Percentiles rank a stretch among this genome's conserved stretches.
Evolutionary conservation across 2,113 vertebrate species (phyloP).

Genomic region (Prietella phreatophila): DNA sequence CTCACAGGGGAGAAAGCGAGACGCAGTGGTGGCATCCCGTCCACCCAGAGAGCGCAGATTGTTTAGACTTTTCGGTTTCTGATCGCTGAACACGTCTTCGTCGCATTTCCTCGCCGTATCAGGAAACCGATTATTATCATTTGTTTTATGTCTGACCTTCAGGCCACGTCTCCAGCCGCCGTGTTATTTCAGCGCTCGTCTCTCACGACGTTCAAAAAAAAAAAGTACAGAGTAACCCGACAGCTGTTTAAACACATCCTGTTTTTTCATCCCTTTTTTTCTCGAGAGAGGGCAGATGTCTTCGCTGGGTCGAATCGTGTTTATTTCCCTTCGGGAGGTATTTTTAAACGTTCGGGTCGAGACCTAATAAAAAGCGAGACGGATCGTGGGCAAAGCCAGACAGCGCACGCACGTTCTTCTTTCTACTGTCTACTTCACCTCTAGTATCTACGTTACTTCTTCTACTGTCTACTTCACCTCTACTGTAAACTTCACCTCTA

Average conservation of each 20-base stretch:
- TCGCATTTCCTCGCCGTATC: not conserved
- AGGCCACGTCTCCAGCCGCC: constrained; percentile 55
- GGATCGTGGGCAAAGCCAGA: constrained; percentile 49
- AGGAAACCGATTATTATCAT: constrained; percentile 32
- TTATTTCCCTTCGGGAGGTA: constrained; percentile 76
- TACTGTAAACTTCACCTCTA: no score
- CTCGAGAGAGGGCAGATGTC: constrained; percentile 76
- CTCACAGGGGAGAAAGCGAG: not conserved
- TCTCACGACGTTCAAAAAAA: constrained; percentile 62
- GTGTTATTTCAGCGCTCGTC: constrained; percentile 67
- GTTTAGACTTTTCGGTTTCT: not conserved
- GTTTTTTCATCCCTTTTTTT: constrained; percentile 50
- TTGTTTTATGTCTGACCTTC: constrained; percentile 53
- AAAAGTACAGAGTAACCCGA: constrained; percentile 58
- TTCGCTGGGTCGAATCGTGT: constrained; percentile 72
- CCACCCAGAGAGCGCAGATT: not conserved
- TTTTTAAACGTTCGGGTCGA: constrained; percentile 60
- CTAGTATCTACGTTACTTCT: no score
- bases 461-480: not conserved
- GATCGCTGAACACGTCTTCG: not conserved
- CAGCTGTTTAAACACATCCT: constrained; percentile 78
- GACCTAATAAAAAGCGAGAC: constrained; percentile 51
- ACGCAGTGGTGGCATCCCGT: not conserved
- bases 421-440: not conserved
- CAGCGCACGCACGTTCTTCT: not conserved